A percentile compares a stretch with the other conserved stretches of the same genome.
Conservation (phyloP, 2,888 invertebrate species). For the Thymelicus sylvestris region DNA sequence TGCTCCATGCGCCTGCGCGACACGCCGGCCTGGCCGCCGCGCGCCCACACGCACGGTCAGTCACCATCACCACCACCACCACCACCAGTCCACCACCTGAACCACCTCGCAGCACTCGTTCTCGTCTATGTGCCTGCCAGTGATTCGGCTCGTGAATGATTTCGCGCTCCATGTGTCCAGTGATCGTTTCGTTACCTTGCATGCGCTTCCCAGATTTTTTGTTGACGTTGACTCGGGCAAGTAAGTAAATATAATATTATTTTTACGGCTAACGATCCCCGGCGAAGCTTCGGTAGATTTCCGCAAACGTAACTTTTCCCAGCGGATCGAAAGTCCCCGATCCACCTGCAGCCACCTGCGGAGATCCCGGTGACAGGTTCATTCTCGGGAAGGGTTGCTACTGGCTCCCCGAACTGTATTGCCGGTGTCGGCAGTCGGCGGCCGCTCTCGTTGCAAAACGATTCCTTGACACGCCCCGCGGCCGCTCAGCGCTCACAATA, state of each 20-base stretch:
- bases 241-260: slow-evolving; percentile 38
- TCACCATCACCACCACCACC: slow-evolving; percentile 43
- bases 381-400: slow-evolving; percentile 44
- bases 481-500: slow-evolving; percentile 46
- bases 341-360: slow-evolving; percentile 43
- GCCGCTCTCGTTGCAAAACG: slow-evolving; percentile 56
- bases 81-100: slow-evolving; percentile 12
- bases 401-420: slow-evolving; percentile 62
- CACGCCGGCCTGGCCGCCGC: slow-evolving; percentile 73
- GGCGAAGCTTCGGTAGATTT: no score
- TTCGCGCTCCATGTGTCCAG: slow-evolving; percentile 39
- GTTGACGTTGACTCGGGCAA: slow-evolving; percentile 36
- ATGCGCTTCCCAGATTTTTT: slow-evolving; percentile 26
- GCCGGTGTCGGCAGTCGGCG: slow-evolving; percentile 55
- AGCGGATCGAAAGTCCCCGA: background rate
- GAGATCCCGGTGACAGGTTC: slow-evolving; percentile 22
- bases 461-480: slow-evolving; percentile 63
- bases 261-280: slow-evolving; percentile 5
- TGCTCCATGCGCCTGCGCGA: slow-evolving; percentile 87
- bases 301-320: no score
- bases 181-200: slow-evolving; percentile 40
- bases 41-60: slow-evolving; percentile 70
- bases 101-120: slow-evolving; percentile 3
- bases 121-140: slow-evolving; percentile 28
- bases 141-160: slow-evolving; percentile 37